A percentile compares a stretch with the other conserved stretches of the same genome.
These are phyloP conservation scores for Drosophila maculinotata DNA, from an alignment of 2,888 invertebrate genomes.

Conservation along the genomic window DNA sequence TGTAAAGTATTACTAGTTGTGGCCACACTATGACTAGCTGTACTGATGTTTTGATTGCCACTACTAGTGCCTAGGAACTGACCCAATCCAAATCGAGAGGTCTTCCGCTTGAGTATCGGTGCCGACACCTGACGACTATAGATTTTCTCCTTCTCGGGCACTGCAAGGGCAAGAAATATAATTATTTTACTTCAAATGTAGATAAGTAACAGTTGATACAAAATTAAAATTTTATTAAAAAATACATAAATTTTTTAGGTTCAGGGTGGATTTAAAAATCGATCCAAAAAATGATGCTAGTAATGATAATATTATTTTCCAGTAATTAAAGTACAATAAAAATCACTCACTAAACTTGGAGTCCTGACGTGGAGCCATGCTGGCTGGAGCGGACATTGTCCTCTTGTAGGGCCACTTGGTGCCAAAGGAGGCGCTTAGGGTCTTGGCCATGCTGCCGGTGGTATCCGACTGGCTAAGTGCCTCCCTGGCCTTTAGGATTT, in stretches of 20 bases:
- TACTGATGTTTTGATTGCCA: constrained; percentile 79
- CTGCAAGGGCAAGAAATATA: constrained; percentile 52
- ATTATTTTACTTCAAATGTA: no score
- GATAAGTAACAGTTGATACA: no score
- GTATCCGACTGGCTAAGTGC: constrained; percentile 92
- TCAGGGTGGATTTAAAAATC: no score
- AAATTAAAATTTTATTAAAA: background rate
- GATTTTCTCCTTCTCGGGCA: constrained; percentile 92
- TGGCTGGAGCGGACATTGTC: constrained; percentile 96
- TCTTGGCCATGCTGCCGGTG: constrained; percentile 88
- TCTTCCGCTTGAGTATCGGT: constrained; percentile 96
- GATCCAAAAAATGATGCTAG: no score
- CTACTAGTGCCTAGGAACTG: constrained; percentile 88
- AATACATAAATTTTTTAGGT: no score
- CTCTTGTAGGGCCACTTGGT: constrained; percentile 98
- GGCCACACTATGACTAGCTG: constrained; percentile 78
- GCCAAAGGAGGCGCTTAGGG: constrained; percentile 94
- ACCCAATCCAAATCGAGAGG: constrained; percentile 95
- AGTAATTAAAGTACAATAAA: no score
- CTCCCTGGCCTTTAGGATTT: constrained; percentile 95
- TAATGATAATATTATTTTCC: no score
- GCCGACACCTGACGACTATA: constrained; percentile 97
- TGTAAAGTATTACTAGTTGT: constrained; percentile 79
- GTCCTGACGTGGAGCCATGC: constrained; percentile 91
- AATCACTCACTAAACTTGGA: constrained; percentile 88